Percentiles rank a stretch among this genome's conserved stretches.
Conservation (phyloP, 2,888 invertebrate genomes). For the Chouioia cunea region DNA sequence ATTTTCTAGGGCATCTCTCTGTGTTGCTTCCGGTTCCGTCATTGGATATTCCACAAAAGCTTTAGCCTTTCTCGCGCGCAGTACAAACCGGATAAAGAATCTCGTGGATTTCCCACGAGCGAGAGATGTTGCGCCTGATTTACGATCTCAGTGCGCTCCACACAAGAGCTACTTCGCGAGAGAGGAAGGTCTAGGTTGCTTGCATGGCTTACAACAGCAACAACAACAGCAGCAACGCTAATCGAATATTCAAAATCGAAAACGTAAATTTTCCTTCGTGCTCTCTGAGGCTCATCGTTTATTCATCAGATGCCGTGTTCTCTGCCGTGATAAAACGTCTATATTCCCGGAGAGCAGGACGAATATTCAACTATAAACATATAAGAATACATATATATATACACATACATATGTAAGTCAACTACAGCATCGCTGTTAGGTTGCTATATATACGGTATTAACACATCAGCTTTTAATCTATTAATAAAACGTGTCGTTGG, state of each 20-base stretch:
- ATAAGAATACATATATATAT: no score
- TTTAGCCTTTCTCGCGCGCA: slow-evolving; percentile 9
- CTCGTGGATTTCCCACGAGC: slow-evolving; percentile 43
- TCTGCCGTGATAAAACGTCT: slow-evolving; percentile 35
- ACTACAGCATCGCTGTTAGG: neutral
- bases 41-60: slow-evolving; percentile 34
- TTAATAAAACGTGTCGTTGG: slow-evolving; percentile 3
- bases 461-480: slow-evolving; percentile 16
- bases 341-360: neutral
- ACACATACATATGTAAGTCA: no score
- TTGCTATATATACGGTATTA: neutral
- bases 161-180: neutral
- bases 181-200: slow-evolving; percentile 38
- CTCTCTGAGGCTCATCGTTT: slow-evolving; percentile 40
- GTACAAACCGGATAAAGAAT: slow-evolving; percentile 38
- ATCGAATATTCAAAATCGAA: slow-evolving; percentile 48
- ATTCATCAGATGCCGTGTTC: slow-evolving; percentile 36
- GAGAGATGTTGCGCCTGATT: slow-evolving; percentile 31
- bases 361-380: neutral
- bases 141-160: slow-evolving; percentile 31
- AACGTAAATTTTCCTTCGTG: slow-evolving; percentile 26
- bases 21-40: slow-evolving; percentile 43
- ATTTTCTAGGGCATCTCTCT: slow-evolving; percentile 29
- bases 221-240: slow-evolving; percentile 7
- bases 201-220: neutral